Conservation (phyloP, 2,113 vertebrate genomes). For the Pelecanoides urinatrix region DNA sequence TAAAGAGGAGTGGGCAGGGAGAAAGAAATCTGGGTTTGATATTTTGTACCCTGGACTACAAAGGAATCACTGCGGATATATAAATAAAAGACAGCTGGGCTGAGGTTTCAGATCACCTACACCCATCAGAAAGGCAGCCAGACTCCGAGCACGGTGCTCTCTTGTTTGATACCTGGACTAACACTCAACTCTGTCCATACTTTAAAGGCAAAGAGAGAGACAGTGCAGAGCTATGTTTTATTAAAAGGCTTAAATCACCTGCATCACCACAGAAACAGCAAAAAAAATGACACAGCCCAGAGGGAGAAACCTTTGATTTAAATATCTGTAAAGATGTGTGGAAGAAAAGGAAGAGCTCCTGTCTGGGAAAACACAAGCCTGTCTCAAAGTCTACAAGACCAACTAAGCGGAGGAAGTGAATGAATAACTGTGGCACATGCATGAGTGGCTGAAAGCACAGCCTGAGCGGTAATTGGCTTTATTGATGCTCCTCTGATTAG, state of each 20-base stretch:
- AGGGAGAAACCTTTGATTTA: neutral
- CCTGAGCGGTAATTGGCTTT: slow-evolving; percentile 35
- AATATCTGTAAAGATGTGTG: neutral
- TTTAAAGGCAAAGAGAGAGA: neutral
- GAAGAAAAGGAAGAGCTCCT: neutral
- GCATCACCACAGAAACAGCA: neutral
- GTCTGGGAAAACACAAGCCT: slow-evolving; percentile 1
- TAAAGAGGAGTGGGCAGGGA: neutral
- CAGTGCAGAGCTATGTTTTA: neutral
- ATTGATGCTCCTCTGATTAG: slow-evolving; percentile 40
- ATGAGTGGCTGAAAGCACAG: slow-evolving; percentile 1
- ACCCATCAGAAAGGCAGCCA: neutral
- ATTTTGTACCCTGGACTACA: slow-evolving; percentile 27
- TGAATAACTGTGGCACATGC: slow-evolving; percentile 6
- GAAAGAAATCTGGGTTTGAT: slow-evolving; percentile 25
- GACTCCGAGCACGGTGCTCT: neutral
- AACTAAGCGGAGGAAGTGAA: slow-evolving; percentile 15
- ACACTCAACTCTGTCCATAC: neutral
- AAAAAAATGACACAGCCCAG: neutral
- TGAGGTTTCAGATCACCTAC: slow-evolving; percentile 49
- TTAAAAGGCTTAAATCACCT: neutral
- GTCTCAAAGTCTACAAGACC: neutral
- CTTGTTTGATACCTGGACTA: slow-evolving; percentile 3
- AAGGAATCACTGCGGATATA: neutral
- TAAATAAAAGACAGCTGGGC: slow-evolving; percentile 36